phyloP scores from a whole-genome alignment of 2,797 vertebrate species.

The Macropodus opercularis region DNA sequence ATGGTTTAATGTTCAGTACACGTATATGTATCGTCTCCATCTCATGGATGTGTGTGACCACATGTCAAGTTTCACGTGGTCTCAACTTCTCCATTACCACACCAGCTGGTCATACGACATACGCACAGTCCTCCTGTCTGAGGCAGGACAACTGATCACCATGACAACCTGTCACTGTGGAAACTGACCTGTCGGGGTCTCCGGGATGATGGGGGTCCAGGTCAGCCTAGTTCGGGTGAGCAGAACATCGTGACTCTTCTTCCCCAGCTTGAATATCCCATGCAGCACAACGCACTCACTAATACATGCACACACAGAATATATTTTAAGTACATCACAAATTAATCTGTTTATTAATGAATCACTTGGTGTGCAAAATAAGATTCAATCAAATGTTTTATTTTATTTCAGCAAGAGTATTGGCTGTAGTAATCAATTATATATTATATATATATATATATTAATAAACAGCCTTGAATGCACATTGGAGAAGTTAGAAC shows the following conservation, averaged over 20 bases:
- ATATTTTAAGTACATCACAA: slow-evolving; percentile 1
- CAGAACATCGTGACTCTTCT: slow-evolving; percentile 76
- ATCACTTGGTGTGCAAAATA: too few relatives aligned
- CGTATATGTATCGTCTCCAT: not conserved
- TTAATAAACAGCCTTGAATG: too few relatives aligned
- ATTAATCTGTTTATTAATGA: too few relatives aligned
- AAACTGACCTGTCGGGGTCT: slow-evolving; percentile 69
- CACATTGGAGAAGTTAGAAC: too few relatives aligned
- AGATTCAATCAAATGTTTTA: too few relatives aligned
- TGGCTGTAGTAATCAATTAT: too few relatives aligned
- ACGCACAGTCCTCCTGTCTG: slow-evolving; percentile 15
- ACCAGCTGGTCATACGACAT: slow-evolving; percentile 57
- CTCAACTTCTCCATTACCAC: slow-evolving; percentile 59
- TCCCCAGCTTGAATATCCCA: slow-evolving; percentile 76
- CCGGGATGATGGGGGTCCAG: slow-evolving; percentile 71
- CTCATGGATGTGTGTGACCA: slow-evolving; percentile 13
- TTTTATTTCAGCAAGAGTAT: too few relatives aligned
- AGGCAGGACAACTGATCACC: not conserved
- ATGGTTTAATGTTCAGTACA: too few relatives aligned
- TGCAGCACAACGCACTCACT: slow-evolving; percentile 66
- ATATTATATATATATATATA: too few relatives aligned
- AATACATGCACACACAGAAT: slow-evolving; percentile 32
- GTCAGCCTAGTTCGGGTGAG: slow-evolving; percentile 64
- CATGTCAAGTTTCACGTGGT: slow-evolving; percentile 62
- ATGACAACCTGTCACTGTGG: not conserved